Conservation (phyloP, 2,888 invertebrate species). For the Zhuqinia jingwanae region DNA sequence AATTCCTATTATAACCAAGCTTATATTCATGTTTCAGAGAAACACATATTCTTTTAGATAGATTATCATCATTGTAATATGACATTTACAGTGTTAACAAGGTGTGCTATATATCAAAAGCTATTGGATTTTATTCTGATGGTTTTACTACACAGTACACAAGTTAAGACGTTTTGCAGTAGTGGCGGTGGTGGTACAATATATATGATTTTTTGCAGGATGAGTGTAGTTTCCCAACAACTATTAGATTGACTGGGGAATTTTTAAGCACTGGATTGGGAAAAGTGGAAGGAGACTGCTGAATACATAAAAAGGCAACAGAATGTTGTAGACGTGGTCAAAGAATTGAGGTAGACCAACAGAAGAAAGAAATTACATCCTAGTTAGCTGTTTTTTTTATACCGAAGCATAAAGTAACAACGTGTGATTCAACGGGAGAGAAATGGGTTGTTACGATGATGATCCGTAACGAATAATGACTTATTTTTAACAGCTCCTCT, state of each 20-base stretch:
- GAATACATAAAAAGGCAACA: conserved; percentile 29
- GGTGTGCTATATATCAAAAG: not conserved
- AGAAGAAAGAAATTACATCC: not conserved
- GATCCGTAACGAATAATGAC: not conserved
- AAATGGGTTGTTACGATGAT: not conserved
- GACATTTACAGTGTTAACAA: not conserved
- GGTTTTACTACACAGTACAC: not conserved
- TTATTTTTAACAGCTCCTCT: too few species aligned
- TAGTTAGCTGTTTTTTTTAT: conserved; percentile 1
- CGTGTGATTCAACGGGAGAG: too few species aligned
- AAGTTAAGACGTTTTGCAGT: not conserved
- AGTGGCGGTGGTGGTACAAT: not conserved
- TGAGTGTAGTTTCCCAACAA: conserved; percentile 13
- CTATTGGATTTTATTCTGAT: not conserved
- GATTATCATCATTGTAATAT: too few species aligned
- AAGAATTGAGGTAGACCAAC: not conserved
- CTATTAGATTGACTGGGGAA: conserved; percentile 63
- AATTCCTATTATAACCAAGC: conserved; percentile 25
- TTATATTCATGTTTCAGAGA: too few species aligned
- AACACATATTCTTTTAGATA: too few species aligned
- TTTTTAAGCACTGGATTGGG: conserved; percentile 59
- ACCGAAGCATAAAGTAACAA: not conserved
- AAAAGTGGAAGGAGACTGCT: conserved; percentile 6
- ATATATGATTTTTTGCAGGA: conserved; percentile 21
- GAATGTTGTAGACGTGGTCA: not conserved